These are phyloP conservation scores for Actias luna DNA, from an alignment of 2,888 invertebrate species.

Conservation along the genomic window DNA sequence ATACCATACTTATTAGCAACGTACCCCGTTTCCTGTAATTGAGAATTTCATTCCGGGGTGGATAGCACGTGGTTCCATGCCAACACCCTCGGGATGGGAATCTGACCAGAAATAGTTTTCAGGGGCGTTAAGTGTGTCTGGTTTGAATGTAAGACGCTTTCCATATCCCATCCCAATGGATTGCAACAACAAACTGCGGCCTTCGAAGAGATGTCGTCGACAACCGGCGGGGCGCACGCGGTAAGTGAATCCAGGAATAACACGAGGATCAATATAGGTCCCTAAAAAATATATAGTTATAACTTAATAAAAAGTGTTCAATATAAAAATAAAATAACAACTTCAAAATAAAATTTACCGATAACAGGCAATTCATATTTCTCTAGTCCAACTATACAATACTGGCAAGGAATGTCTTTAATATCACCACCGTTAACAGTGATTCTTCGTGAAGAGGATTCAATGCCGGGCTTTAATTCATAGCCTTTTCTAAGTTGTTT, in stretches of 20 bases:
- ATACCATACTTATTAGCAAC: conserved; percentile 33
- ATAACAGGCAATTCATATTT: conserved; percentile 86
- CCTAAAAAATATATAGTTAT: conserved; percentile 63
- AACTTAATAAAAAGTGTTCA: not conserved
- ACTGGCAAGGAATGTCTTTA: conserved; percentile 85
- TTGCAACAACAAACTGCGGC: conserved; percentile 83
- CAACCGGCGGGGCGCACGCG: conserved; percentile 85
- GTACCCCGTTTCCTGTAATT: conserved; percentile 82
- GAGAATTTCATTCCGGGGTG: conserved; percentile 85
- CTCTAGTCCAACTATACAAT: conserved; percentile 84
- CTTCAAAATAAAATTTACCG: conserved; percentile 65
- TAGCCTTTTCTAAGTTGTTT: conserved; percentile 80
- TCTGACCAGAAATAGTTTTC: conserved; percentile 90
- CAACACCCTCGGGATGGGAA: conserved; percentile 87
- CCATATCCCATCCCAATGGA: conserved; percentile 89
- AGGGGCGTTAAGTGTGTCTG: conserved; percentile 81
- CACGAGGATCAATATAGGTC: conserved; percentile 87
- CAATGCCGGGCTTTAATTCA: conserved; percentile 84
- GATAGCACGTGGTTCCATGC: conserved; percentile 85
- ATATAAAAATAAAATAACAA: not conserved
- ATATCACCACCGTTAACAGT: conserved; percentile 83
- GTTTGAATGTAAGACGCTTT: conserved; percentile 87
- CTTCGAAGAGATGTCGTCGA: conserved; percentile 84
- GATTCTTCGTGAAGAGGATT: conserved; percentile 83
- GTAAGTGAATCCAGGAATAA: conserved; percentile 88